Conservation (phyloP, 2,113 vertebrate species). For the Seriola quinqueradiata region DNA sequence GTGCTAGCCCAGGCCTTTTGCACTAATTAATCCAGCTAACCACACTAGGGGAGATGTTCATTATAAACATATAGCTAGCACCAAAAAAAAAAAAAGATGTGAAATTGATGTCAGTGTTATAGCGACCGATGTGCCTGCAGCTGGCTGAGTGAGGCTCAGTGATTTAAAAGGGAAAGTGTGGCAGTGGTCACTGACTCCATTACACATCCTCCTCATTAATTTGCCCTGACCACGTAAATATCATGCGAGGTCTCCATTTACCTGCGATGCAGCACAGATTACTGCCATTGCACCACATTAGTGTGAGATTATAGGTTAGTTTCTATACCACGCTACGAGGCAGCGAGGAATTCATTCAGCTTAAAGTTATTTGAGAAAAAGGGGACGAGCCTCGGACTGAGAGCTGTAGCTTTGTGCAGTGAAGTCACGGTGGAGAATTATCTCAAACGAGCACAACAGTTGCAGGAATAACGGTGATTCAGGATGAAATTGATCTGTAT, state of each 20-base stretch:
- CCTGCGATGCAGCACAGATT: background rate
- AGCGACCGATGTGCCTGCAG: conserved; percentile 44
- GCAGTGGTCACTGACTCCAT: conserved; percentile 76
- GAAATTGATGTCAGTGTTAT: conserved; percentile 21
- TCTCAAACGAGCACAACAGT: background rate
- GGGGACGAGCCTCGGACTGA: conserved; percentile 13
- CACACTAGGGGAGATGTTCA: conserved; percentile 38
- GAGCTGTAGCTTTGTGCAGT: conserved; percentile 5
- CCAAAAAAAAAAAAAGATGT: conserved; percentile 2
- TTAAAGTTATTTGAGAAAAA: conserved; percentile 56
- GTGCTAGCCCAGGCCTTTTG: conserved; percentile 77
- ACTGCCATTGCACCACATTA: background rate
- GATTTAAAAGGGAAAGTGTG: conserved; percentile 70
- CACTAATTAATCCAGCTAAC: conserved; percentile 71
- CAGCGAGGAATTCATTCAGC: conserved; percentile 24
- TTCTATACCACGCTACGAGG: background rate
- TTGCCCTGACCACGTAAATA: conserved; percentile 58
- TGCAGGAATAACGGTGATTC: background rate
- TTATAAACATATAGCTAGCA: background rate
- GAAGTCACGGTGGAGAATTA: conserved; percentile 9
- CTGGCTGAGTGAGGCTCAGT: conserved; percentile 7
- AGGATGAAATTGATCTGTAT: conserved; percentile 7
- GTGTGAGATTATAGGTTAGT: background rate
- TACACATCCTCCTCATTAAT: conserved; percentile 71
- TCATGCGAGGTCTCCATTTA: conserved; percentile 34